These are phyloP conservation scores for Drosophila fungiperda DNA, from an alignment of 2,888 invertebrate genomes.

Conservation along the genomic window DNA sequence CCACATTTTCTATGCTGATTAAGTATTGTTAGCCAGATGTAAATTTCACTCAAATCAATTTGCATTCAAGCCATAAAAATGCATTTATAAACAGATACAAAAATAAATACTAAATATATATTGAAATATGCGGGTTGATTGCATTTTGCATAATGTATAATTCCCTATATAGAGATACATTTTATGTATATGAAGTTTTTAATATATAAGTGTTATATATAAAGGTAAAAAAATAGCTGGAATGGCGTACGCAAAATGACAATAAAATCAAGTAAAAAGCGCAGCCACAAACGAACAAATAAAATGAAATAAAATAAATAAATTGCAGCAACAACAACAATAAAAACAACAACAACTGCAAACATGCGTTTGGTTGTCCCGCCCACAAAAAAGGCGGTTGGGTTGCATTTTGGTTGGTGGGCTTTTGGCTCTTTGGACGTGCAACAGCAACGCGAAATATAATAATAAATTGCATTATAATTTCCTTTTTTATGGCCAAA, in stretches of 20 bases:
- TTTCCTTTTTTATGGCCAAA: constrained; percentile 60
- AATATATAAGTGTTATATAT: neutral
- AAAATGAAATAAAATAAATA: constrained; percentile 34
- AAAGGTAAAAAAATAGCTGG: constrained; percentile 28
- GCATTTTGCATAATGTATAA: constrained; percentile 8
- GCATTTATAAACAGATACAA: neutral
- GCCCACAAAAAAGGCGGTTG: constrained; percentile 38
- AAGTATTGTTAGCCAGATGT: neutral
- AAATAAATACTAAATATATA: constrained; percentile 1
- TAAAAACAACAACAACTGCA: constrained; percentile 9
- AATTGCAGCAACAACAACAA: constrained; percentile 29
- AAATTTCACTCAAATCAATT: neutral
- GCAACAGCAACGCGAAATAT: constrained; percentile 36
- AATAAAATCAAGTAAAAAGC: constrained; percentile 67
- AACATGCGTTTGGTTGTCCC: constrained; percentile 43
- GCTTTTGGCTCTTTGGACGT: constrained; percentile 25
- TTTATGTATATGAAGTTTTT: constrained; percentile 15
- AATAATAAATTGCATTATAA: constrained; percentile 75
- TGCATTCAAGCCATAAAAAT: neutral
- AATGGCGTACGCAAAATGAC: constrained; percentile 63
- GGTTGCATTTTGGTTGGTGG: constrained; percentile 65
- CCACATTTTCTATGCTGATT: neutral
- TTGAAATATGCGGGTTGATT: neutral
- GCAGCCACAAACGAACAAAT: constrained; percentile 27
- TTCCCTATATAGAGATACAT: neutral